A percentile compares a stretch with the other conserved stretches of the same genome.
phyloP scores from a whole-genome alignment of 2,888 invertebrate genomes.

The Tridacna crocea region DNA sequence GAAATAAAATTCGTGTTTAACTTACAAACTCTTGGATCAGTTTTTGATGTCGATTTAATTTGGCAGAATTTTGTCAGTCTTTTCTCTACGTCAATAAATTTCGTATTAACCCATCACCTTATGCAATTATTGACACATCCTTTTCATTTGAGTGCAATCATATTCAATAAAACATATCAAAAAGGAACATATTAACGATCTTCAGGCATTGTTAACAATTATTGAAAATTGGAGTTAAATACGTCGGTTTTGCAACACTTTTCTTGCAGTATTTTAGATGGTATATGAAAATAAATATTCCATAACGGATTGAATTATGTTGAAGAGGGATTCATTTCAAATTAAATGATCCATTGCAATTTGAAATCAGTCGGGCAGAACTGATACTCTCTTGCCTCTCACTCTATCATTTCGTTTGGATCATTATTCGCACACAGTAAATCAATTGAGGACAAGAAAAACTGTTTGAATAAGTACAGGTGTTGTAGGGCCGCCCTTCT shows the following conservation, averaged over 20 bases:
- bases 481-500: not conserved
- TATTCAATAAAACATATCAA: not conserved
- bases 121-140: not conserved
- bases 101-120: constrained; percentile 18
- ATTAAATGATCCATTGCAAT: constrained; percentile 19
- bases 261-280: too few relatives aligned
- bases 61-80: constrained; percentile 18
- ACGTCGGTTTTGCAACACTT: too few relatives aligned
- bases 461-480: not conserved
- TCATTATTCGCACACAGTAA: constrained; percentile 21
- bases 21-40: constrained; percentile 8
- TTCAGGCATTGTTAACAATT: too few relatives aligned
- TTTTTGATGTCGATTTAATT: constrained; percentile 25
- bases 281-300: too few relatives aligned
- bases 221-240: too few relatives aligned
- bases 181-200: not conserved
- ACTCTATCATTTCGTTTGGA: constrained; percentile 10
- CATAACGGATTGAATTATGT: too few relatives aligned
- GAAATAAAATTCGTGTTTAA: constrained; percentile 14
- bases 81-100: constrained; percentile 15
- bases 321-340: not conserved
- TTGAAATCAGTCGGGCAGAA: not conserved
- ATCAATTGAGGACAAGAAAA: constrained; percentile 16
- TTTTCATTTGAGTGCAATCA: not conserved
- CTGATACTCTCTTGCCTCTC: constrained; percentile 9